Evolutionary conservation across 1,140 invertebrate species (phyloP).

Genomic region (Triops cancriformis): DNA sequence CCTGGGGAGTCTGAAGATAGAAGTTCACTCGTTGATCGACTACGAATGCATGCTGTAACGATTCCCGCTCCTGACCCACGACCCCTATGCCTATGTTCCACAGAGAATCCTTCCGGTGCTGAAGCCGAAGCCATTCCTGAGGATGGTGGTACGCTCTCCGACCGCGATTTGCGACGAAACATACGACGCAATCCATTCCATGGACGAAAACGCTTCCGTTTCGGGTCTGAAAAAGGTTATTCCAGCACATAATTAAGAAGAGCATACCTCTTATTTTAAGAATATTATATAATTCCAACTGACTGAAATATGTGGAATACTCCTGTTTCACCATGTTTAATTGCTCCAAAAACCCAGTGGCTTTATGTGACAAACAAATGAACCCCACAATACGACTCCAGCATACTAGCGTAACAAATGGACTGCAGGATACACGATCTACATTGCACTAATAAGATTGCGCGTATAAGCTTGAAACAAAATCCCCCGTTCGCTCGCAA

Average conservation of each 20-base stretch:
- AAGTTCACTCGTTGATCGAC: conserved; percentile 57
- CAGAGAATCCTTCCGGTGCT: conserved; percentile 31
- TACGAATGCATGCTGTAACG: conserved; percentile 42
- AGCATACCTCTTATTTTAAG: not conserved
- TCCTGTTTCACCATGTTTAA: not conserved
- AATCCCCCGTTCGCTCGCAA: not conserved
- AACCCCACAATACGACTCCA: not conserved
- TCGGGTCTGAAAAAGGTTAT: conserved; percentile 47
- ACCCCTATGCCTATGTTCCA: conserved; percentile 35
- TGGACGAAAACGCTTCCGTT: conserved; percentile 53
- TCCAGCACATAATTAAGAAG: not conserved
- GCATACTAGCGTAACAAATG: not conserved
- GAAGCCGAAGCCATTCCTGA: conserved; percentile 28
- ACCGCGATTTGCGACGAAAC: conserved; percentile 48
- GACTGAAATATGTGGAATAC: not conserved
- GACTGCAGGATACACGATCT: not conserved
- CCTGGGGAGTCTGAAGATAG: conserved; percentile 44
- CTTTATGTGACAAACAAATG: not conserved
- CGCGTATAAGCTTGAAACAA: not conserved
- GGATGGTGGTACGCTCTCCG: conserved; percentile 25
- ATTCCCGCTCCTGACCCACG: conserved; percentile 37
- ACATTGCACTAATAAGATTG: conserved; percentile 6
- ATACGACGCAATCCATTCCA: conserved; percentile 57
- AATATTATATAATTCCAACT: too few relatives aligned
- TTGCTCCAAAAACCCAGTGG: too few relatives aligned